Percentiles rank a stretch among this genome's conserved stretches.
Evolutionary conservation across 2,888 invertebrate species (phyloP).

Genomic region (Conus canariensis): DNA sequence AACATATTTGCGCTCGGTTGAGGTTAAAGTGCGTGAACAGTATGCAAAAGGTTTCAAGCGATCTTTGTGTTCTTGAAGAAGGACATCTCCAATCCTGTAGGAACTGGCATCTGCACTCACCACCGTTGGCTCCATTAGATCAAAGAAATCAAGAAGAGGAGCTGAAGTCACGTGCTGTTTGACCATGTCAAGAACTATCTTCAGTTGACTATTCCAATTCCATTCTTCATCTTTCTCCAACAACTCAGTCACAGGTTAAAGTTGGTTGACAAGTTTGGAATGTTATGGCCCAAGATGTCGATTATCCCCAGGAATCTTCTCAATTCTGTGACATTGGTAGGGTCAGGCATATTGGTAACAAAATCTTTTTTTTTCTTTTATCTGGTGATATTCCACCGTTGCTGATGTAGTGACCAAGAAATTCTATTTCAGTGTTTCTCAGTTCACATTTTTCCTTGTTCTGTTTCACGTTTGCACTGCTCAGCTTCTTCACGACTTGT

Average conservation of each 20-base stretch:
- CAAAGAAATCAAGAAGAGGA: not conserved
- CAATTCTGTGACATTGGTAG: not conserved
- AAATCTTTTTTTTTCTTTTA: not conserved
- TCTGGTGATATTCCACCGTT: not conserved
- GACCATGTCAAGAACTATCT: not conserved
- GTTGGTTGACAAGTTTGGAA: not conserved
- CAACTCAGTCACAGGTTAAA: not conserved
- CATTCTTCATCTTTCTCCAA: not conserved
- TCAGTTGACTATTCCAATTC: not conserved
- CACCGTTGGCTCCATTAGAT: not conserved
- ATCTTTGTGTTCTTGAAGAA: no score
- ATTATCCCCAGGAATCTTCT: not conserved
- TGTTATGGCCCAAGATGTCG: not conserved
- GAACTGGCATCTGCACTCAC: not conserved
- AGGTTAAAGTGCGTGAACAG: no score
- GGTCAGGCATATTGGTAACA: not conserved
- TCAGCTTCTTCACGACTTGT: not conserved
- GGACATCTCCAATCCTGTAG: not conserved
- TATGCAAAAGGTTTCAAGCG: no score
- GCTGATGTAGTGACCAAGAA: not conserved
- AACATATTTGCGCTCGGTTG: not conserved
- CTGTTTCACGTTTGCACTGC: not conserved
- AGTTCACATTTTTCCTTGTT: not conserved
- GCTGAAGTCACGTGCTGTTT: not conserved
- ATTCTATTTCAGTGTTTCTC: not conserved